phyloP scores from a whole-genome alignment of 2,797 vertebrate species.

The Lacerta agilis region DNA sequence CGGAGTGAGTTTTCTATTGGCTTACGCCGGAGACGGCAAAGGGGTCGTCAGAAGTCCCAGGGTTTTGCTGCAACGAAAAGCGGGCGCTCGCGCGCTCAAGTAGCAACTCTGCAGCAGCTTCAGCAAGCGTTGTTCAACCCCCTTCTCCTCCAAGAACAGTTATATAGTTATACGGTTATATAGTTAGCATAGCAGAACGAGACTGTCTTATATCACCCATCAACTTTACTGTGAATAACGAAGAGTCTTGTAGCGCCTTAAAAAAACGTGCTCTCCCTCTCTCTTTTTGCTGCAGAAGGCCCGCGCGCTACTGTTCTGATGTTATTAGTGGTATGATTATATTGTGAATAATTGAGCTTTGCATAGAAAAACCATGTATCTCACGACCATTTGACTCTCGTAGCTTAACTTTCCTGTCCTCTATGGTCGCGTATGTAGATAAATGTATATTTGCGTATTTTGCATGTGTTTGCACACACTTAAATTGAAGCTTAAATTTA shows the following conservation, averaged over 20 bases:
- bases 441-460: neutral
- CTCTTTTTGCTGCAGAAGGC: too few relatives aligned
- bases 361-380: neutral
- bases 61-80: neutral
- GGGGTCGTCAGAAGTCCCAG: neutral
- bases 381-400: neutral
- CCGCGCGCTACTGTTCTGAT: too few relatives aligned
- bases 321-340: too few relatives aligned
- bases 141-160: neutral
- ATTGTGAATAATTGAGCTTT: neutral
- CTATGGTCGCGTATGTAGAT: neutral
- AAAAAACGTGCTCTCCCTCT: too few relatives aligned
- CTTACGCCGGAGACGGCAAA: rapidly evolving
- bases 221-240: neutral
- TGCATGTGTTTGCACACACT: too few relatives aligned
- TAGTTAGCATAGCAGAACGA: neutral
- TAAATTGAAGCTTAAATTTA: too few relatives aligned
- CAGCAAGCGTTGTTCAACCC: neutral
- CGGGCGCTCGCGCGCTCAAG: too few relatives aligned
- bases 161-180: neutral
- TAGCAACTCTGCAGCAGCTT: neutral
- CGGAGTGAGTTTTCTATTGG: neutral
- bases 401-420: neutral
- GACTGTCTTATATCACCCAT: neutral
- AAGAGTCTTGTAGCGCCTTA: too few relatives aligned